Percentiles rank a stretch among this genome's conserved stretches.
Conservation (phyloP, 2,113 vertebrate species). For the Cnemophilus loriae region DNA sequence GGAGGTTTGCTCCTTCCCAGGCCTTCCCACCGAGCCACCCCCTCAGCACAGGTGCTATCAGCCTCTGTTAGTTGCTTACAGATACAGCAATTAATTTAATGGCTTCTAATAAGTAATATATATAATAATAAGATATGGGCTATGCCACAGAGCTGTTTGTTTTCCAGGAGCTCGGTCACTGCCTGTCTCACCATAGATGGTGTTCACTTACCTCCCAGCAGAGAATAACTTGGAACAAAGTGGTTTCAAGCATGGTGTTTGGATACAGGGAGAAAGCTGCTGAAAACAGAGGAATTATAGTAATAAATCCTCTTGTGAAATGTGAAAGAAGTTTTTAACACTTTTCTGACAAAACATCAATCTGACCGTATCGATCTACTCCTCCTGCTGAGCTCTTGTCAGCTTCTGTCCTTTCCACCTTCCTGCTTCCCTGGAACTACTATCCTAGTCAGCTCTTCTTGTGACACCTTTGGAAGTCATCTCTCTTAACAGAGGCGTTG, state of each 20-base stretch:
- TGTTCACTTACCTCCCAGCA: background rate
- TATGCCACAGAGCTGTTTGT: background rate
- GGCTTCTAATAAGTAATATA: background rate
- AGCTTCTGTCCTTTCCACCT: background rate
- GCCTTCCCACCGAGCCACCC: background rate
- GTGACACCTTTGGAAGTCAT: background rate
- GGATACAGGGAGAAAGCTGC: background rate
- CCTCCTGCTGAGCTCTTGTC: background rate
- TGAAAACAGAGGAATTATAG: background rate
- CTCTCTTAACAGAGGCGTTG: background rate
- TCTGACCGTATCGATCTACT: rapidly evolving
- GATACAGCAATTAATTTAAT: background rate
- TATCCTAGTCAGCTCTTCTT: background rate
- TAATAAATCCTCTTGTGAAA: background rate
- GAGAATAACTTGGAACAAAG: background rate
- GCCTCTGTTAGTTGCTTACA: background rate
- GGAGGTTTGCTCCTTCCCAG: background rate
- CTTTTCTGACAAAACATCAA: background rate
- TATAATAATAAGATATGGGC: background rate
- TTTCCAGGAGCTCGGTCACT: background rate
- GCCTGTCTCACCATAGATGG: background rate
- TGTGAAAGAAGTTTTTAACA: background rate
- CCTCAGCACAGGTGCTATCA: background rate
- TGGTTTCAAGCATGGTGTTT: background rate
- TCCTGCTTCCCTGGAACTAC: background rate